A percentile compares a stretch with the other conserved stretches of the same genome.
phyloP scores from a whole-genome alignment of 2,113 vertebrate genomes.

The Mormyrus lacerda region DNA sequence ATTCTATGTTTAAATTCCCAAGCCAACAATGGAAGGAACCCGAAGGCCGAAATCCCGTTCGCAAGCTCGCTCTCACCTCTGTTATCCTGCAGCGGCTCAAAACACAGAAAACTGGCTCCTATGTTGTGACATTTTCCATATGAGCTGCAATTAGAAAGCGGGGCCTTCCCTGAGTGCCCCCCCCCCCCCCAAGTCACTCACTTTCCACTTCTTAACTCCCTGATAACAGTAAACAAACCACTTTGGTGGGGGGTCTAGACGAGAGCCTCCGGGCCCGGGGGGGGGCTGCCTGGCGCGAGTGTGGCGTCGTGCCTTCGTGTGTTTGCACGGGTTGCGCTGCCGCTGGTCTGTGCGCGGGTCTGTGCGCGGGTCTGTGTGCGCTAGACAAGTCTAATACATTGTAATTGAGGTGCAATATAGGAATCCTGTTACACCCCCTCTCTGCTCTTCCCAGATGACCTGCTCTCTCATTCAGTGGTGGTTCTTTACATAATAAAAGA shows the following conservation, averaged over 20 bases:
- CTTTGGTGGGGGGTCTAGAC: constrained; percentile 5
- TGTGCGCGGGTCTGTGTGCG: neutral
- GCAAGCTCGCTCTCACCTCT: neutral
- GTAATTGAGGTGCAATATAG: constrained; percentile 4
- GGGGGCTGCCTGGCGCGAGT: constrained; percentile 23
- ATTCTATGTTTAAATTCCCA: neutral
- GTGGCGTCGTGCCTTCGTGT: neutral
- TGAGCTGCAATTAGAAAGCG: neutral
- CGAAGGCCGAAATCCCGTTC: neutral
- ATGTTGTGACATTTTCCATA: constrained; percentile 7
- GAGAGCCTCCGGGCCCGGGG: constrained; percentile 16
- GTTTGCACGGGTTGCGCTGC: neutral
- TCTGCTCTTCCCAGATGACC: constrained; percentile 38
- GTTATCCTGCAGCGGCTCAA: neutral
- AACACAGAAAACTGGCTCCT: neutral
- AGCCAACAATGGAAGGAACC: neutral
- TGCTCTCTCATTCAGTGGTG: constrained; percentile 63
- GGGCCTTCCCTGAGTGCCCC: neutral
- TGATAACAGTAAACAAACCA: constrained; percentile 40
- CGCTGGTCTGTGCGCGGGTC: no score
- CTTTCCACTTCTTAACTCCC: constrained; percentile 19
- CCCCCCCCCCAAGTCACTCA: neutral
- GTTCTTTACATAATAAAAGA: constrained; percentile 87
- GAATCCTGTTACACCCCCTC: constrained; percentile 26
- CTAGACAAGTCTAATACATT: constrained; percentile 8